phyloP scores from a whole-genome alignment of 2,797 vertebrate species.

The Pelodytes ibericus region DNA sequence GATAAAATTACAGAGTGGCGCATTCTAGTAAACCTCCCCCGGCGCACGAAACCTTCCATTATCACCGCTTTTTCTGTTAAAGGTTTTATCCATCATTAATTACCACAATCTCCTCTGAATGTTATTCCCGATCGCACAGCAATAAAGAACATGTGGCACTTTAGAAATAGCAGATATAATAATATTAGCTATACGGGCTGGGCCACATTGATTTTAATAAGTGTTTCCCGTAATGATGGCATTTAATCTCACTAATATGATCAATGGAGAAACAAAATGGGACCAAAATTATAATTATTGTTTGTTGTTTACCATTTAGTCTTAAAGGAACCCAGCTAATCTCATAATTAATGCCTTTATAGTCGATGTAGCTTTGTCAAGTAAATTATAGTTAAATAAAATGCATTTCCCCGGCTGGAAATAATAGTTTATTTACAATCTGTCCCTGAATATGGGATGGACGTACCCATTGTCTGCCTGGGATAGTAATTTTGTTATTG shows the following conservation, averaged over 20 bases:
- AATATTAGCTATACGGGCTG: not conserved
- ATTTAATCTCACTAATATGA: constrained; percentile 13
- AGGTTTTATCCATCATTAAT: not conserved
- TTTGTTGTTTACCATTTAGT: constrained; percentile 15
- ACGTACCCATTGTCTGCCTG: constrained; percentile 33
- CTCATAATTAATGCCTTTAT: constrained; percentile 29
- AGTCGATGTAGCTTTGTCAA: constrained; percentile 10
- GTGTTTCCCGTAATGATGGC: not conserved
- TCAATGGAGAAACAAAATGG: constrained; percentile 5
- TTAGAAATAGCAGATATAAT: not conserved
- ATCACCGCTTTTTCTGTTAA: not conserved
- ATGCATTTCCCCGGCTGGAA: constrained; percentile 29
- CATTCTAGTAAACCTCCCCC: not conserved
- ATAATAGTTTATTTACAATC: constrained; percentile 37
- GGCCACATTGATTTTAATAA: not conserved
- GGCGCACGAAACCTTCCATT: too few species aligned
- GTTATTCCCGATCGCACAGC: not conserved
- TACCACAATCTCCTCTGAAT: not conserved
- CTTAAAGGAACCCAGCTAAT: constrained; percentile 25
- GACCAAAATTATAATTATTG: constrained; percentile 21
- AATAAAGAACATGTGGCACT: not conserved
- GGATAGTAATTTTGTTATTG: constrained; percentile 27
- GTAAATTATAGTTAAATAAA: constrained; percentile 31
- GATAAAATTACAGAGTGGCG: too few species aligned
- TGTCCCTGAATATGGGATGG: constrained; percentile 9